phyloP scores from a whole-genome alignment of 2,888 invertebrate genomes.

The Eupeodes latifasciatus region DNA sequence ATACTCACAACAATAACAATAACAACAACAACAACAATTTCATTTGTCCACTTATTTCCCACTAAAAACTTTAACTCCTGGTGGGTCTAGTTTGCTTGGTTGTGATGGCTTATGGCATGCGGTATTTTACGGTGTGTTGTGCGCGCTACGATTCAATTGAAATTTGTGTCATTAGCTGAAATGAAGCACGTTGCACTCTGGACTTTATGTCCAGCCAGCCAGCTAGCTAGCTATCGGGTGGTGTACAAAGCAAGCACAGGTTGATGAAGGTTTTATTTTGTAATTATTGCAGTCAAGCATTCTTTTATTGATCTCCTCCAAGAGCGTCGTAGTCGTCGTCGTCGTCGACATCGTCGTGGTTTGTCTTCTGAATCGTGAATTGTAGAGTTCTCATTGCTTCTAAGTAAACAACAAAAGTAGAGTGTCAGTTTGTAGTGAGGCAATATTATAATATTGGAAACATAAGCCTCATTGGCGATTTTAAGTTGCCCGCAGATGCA shows the following conservation, averaged over 20 bases:
- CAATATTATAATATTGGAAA: conserved; percentile 22
- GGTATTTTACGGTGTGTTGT: background rate
- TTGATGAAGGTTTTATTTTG: conserved; percentile 23
- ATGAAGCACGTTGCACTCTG: conserved; percentile 19
- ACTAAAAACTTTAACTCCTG: background rate
- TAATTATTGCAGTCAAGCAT: conserved; percentile 1
- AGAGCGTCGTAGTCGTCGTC: background rate
- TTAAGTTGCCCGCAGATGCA: conserved; percentile 1
- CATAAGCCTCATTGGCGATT: background rate
- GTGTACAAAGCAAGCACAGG: background rate
- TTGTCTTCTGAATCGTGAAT: background rate
- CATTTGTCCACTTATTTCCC: conserved; percentile 24
- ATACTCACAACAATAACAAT: background rate
- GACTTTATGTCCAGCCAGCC: background rate
- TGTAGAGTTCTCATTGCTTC: conserved; percentile 7
- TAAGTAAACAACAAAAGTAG: background rate
- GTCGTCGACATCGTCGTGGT: background rate
- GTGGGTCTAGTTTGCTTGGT: background rate
- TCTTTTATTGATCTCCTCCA: background rate
- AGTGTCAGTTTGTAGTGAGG: background rate
- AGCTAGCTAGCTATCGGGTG: background rate
- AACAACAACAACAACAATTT: background rate
- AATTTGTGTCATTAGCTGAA: conserved; percentile 32
- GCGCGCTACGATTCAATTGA: conserved; percentile 23
- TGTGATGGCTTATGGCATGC: background rate